Conservation (phyloP, 2,888 invertebrate species). For the Heliconius aoede region DNA sequence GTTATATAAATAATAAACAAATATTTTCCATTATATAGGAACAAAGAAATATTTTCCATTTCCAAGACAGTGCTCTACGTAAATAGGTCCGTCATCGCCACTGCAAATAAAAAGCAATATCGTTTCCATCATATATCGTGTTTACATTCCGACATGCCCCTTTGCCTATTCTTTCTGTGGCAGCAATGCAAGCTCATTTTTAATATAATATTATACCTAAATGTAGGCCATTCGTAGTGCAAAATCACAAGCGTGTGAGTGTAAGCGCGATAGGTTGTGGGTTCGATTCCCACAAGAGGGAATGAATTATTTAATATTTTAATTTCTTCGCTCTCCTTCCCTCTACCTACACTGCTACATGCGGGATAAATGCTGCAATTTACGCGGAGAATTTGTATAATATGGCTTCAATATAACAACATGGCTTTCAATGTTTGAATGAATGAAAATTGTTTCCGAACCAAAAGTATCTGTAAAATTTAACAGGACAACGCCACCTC, state of each 20-base stretch:
- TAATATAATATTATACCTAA: not conserved
- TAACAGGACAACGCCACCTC: not conserved
- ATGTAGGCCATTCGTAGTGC: too few relatives aligned
- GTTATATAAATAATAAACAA: not conserved
- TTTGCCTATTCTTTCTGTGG: slow-evolving; percentile 30
- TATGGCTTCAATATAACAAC: not conserved
- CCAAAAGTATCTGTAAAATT: slow-evolving; percentile 4
- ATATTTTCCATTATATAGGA: not conserved
- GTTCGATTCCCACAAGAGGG: too few relatives aligned
- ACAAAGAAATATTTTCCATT: slow-evolving; percentile 17
- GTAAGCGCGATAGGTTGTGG: too few relatives aligned
- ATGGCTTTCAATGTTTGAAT: too few relatives aligned
- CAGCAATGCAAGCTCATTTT: slow-evolving; percentile 17
- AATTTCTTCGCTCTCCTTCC: too few relatives aligned
- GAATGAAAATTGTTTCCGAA: not conserved
- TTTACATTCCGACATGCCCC: slow-evolving; percentile 47
- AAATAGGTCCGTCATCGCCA: slow-evolving; percentile 39
- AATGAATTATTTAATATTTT: too few relatives aligned
- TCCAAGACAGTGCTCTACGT: slow-evolving; percentile 22
- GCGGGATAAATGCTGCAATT: not conserved
- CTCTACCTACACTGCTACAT: too few relatives aligned
- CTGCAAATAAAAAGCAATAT: slow-evolving; percentile 49
- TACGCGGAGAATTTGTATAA: not conserved
- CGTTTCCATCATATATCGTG: slow-evolving; percentile 46
- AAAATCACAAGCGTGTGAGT: too few relatives aligned